phyloP scores from a whole-genome alignment of 2,797 vertebrate genomes.

The Selene dorsalis region DNA sequence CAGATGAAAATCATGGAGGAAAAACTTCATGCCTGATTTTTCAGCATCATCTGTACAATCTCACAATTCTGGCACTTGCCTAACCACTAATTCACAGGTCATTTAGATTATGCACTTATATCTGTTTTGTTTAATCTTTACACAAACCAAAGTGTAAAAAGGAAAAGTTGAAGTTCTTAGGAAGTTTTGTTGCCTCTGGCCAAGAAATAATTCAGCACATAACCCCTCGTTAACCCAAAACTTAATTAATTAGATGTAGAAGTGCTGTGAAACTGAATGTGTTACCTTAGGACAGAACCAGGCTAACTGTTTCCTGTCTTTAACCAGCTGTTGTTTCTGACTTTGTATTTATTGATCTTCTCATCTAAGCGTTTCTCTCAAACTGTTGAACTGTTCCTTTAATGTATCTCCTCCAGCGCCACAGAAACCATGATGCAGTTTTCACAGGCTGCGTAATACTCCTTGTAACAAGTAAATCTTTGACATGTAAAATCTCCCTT shows the following conservation, averaged over 20 bases:
- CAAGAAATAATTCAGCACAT: not conserved
- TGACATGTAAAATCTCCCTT: not conserved
- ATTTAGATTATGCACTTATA: conserved; percentile 35
- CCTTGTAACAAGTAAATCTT: not conserved
- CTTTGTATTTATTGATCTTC: not conserved
- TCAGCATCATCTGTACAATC: conserved; percentile 37
- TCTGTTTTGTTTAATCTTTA: not conserved
- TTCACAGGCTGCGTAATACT: not conserved
- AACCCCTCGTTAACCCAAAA: not conserved
- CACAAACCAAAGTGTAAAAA: not conserved
- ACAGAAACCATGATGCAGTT: not conserved
- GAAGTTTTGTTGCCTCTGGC: not conserved
- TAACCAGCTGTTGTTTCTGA: not conserved
- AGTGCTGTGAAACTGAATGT: not conserved
- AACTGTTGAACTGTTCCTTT: not conserved
- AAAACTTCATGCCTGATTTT: conserved; percentile 9
- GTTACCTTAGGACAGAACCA: not conserved
- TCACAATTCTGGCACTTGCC: conserved; percentile 25
- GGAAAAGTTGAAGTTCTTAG: not conserved
- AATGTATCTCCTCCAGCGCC: not conserved
- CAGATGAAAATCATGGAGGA: conserved; percentile 24
- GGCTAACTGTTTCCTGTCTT: not conserved
- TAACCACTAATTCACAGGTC: conserved; percentile 38
- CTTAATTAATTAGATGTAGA: not conserved
- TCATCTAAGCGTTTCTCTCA: not conserved